Base-by-base conservation (phyloP, 2,113 vertebrate genomes). In the Pangasianodon hypophthalmus region DNA sequence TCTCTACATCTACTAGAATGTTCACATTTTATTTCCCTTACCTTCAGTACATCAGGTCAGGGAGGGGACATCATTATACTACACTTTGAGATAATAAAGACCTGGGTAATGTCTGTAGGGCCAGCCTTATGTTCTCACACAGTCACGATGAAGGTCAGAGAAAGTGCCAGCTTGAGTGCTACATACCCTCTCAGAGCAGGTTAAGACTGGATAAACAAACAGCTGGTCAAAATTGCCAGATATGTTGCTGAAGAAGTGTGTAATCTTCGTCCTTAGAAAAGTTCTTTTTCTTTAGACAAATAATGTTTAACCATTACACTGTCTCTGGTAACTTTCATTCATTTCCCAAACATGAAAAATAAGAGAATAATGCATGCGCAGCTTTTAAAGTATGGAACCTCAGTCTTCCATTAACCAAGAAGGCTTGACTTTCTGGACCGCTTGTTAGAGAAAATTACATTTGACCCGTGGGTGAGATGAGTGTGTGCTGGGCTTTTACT, bases 241-340 rank as follows among this genome's bases (percentile, higher is more conserved):
- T 56, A 73, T 77, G 44, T 18, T 32, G 26, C 73, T 64, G 29
- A 67, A 50, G 37, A n/a, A 6, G 77, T 82, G 77, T 82, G 50
- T 64, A 82, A 56, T 81, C 37, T 69, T 32, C 46, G 16, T 44
- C 37, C 64, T 67, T 21, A 10, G 13, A 41, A 9, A 46, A 41
- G 7, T 60, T 9, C 1, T 82, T 60, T 58, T 83, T 62, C 7
- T 73, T 56, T 71, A 62, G 52, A 32, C 44, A 69, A 54, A 58
- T 83, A 29, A 86, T 19, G 71, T 87, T 89, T 89, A 71, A 90
- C 80, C 32, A 32, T 77, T 50, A 21, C 56, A 84, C 88, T 79
- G 64, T 86, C 67, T 87, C 71, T 90, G 87, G 84, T 87, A 41
- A 14, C 67, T 18, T 29, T 9, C 24, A n/a, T 32, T 67, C 64